These are phyloP conservation scores for Cnemophilus loriae DNA, from an alignment of 2,113 vertebrate species.

Conservation along the genomic window DNA sequence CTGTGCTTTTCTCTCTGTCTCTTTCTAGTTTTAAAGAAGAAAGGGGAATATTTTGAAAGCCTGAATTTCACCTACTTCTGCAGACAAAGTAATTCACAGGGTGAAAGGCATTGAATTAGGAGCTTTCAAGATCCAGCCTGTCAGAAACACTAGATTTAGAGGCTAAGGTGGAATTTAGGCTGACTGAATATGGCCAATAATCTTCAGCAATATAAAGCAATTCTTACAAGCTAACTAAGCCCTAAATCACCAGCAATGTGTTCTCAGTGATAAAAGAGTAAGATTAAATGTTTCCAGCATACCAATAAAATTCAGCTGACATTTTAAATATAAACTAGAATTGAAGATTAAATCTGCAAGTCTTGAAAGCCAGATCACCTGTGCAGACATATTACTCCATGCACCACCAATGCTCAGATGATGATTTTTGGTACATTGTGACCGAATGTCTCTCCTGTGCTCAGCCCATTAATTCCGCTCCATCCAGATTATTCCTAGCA, in stretches of 20 bases:
- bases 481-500: neutral
- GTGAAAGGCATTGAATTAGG: neutral
- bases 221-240: slow-evolving; percentile 4
- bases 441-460: neutral
- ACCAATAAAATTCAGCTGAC: neutral
- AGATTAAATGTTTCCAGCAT: neutral
- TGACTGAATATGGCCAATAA: neutral
- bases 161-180: neutral
- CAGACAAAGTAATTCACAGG: neutral
- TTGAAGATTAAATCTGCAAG: neutral
- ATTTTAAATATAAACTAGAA: neutral
- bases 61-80: neutral
- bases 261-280: neutral
- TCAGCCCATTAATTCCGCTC: neutral
- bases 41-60: neutral
- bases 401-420: neutral
- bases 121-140: neutral
- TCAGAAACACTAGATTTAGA: neutral
- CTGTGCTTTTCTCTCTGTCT: neutral
- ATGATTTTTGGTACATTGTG: neutral
- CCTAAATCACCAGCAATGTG: slow-evolving; percentile 8
- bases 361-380: neutral
- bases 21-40: neutral
- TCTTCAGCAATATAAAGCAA: neutral
- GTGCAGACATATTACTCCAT: neutral